Evolutionary conservation across 2,888 invertebrate species (phyloP).

Genomic region (Meiosimyza platycephala): DNA sequence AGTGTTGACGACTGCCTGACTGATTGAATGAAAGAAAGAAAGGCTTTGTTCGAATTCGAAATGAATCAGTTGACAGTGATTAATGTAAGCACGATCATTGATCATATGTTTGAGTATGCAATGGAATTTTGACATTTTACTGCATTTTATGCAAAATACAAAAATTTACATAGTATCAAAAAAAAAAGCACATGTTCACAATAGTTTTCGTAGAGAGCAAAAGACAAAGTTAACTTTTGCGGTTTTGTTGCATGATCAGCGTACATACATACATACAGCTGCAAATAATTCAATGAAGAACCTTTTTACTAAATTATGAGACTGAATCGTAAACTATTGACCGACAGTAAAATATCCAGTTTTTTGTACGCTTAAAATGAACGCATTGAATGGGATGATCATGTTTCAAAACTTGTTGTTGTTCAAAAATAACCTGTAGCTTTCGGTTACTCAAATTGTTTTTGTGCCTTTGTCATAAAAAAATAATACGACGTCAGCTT

Average conservation of each 20-base stretch:
- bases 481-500: slow-evolving; percentile 21
- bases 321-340: too few relatives aligned
- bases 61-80: slow-evolving; percentile 54
- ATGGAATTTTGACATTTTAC: slow-evolving; percentile 6
- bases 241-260: background rate
- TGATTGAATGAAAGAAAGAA: slow-evolving; percentile 8
- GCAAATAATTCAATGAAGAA: background rate
- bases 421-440: background rate
- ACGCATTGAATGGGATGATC: background rate
- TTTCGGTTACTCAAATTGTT: background rate
- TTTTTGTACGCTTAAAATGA: background rate
- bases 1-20: background rate
- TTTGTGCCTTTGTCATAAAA: background rate
- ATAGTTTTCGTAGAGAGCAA: background rate
- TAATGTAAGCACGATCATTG: slow-evolving; percentile 46
- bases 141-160: background rate
- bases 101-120: slow-evolving; percentile 7
- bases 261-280: background rate
- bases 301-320: too few relatives aligned
- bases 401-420: background rate
- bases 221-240: background rate
- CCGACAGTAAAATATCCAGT: background rate
- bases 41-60: background rate
- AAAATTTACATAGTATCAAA: background rate
- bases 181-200: too few relatives aligned